phyloP scores from a whole-genome alignment of 2,113 vertebrate genomes.

The Etia nguti region DNA sequence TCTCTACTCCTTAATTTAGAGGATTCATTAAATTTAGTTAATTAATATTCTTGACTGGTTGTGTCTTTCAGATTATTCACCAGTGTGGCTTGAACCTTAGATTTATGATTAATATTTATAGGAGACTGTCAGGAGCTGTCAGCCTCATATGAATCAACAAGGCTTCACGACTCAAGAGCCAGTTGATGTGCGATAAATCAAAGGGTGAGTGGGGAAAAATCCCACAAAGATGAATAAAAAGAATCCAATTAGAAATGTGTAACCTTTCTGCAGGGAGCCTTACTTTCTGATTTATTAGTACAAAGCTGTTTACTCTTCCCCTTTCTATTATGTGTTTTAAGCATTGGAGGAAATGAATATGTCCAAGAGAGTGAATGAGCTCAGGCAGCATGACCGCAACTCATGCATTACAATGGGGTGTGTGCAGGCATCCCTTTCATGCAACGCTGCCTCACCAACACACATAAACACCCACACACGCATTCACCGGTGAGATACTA shows the following conservation, averaged over 20 bases:
- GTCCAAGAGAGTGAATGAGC: conserved; percentile 34
- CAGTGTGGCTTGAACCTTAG: conserved; percentile 23
- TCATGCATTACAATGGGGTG: conserved; percentile 37
- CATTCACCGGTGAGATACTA: neutral
- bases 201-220: conserved; percentile 10
- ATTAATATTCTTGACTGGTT: conserved; percentile 47
- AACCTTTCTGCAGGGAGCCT: conserved; percentile 37
- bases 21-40: conserved; percentile 33
- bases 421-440: conserved; percentile 5
- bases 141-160: conserved; percentile 54
- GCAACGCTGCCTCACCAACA: neutral
- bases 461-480: neutral
- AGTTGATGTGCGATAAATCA: conserved; percentile 54
- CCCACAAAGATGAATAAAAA: conserved; percentile 41
- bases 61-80: conserved; percentile 39
- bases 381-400: conserved; percentile 6
- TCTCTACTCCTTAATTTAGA: neutral
- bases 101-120: conserved; percentile 65
- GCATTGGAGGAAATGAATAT: conserved; percentile 41
- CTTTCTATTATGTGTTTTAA: conserved; percentile 39
- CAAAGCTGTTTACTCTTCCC: conserved; percentile 26
- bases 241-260: conserved; percentile 40
- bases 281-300: conserved; percentile 35
- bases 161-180: conserved; percentile 36
- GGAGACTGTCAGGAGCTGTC: conserved; percentile 48